These are phyloP conservation scores for Leucoptera coffeella DNA, from an alignment of 2,888 invertebrate genomes.

Conservation along the genomic window DNA sequence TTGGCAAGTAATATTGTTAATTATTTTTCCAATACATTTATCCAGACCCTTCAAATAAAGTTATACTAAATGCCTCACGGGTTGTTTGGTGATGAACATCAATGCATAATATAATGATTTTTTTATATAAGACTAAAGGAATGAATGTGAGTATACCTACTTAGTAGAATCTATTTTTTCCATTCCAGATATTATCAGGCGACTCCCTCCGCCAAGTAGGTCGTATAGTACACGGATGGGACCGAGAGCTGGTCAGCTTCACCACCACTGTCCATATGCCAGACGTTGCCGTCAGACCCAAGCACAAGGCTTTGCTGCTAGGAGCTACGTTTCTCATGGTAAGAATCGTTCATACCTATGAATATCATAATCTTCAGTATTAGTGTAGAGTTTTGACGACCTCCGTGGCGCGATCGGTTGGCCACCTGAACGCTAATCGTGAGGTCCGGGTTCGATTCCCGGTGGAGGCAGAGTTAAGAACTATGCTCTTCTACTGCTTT, in stretches of 20 bases:
- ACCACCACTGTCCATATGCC: conserved; percentile 73
- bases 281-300: conserved; percentile 60
- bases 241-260: conserved; percentile 61
- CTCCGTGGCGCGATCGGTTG: too few relatives aligned
- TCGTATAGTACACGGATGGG: conserved; percentile 67
- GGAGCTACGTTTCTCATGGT: conserved; percentile 82
- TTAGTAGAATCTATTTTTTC: too few relatives aligned
- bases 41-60: not conserved
- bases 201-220: conserved; percentile 60
- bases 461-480: too few relatives aligned
- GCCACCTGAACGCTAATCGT: too few relatives aligned
- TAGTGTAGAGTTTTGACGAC: too few relatives aligned
- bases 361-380: not conserved
- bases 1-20: not conserved
- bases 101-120: too few relatives aligned
- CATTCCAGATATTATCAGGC: conserved; percentile 41
- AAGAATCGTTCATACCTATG: conserved; percentile 10
- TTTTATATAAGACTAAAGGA: too few relatives aligned
- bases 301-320: conserved; percentile 71
- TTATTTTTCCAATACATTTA: not conserved
- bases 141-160: too few relatives aligned
- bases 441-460: too few relatives aligned
- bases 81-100: too few relatives aligned
- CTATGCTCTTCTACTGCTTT: too few relatives aligned
- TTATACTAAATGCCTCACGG: too few relatives aligned